Percentiles rank a stretch among this genome's conserved stretches.
These are phyloP conservation scores for Andrena hattorfiana DNA, from an alignment of 2,888 invertebrate species.

Conservation along the genomic window DNA sequence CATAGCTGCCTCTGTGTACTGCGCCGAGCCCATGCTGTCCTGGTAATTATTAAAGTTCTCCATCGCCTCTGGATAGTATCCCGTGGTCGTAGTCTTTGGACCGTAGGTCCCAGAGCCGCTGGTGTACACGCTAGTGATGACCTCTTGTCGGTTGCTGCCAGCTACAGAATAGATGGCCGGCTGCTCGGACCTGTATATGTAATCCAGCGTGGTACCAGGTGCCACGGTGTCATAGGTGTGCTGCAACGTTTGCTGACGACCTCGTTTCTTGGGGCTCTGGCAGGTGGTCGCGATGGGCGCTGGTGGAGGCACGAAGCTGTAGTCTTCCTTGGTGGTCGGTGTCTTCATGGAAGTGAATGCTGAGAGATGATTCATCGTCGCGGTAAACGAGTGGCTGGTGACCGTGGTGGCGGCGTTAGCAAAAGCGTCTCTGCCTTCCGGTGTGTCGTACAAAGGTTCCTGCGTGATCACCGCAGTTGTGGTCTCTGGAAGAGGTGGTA, in stretches of 20 bases:
- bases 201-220: slow-evolving; percentile 82
- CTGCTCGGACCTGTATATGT: slow-evolving; percentile 86
- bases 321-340: slow-evolving; percentile 85
- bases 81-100: slow-evolving; percentile 86
- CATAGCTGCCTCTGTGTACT: slow-evolving; percentile 84
- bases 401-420: slow-evolving; percentile 70
- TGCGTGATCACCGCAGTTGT: slow-evolving; percentile 71
- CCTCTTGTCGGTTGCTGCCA: slow-evolving; percentile 89
- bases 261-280: slow-evolving; percentile 85
- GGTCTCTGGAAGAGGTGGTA: slow-evolving; percentile 79
- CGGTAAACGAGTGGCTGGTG: slow-evolving; percentile 71
- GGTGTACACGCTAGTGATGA: slow-evolving; percentile 91
- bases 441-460: slow-evolving; percentile 82
- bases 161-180: slow-evolving; percentile 92
- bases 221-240: slow-evolving; percentile 79
- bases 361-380: slow-evolving; percentile 85
- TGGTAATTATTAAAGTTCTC: slow-evolving; percentile 86
- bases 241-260: slow-evolving; percentile 79
- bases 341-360: slow-evolving; percentile 87
- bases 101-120: slow-evolving; percentile 88
- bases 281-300: slow-evolving; percentile 85
- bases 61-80: slow-evolving; percentile 89
- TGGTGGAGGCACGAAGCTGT: slow-evolving; percentile 86
- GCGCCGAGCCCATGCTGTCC: slow-evolving; percentile 83
- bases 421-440: slow-evolving; percentile 81